Conservation (phyloP, 2,797 vertebrate genomes). For the Cynopterus sphinx region DNA sequence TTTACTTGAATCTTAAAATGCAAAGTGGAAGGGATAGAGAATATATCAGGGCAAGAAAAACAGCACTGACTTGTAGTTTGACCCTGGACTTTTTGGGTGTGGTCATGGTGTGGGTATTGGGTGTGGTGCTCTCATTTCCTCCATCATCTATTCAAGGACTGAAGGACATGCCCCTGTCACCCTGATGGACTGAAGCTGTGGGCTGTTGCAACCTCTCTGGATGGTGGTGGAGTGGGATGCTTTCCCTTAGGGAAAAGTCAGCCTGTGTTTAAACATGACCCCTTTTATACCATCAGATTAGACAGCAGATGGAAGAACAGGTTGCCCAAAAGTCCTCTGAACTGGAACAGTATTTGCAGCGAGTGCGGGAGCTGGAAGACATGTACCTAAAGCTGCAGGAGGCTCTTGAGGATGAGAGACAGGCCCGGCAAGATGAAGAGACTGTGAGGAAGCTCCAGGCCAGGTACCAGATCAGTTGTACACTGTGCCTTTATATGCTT, state of each 20-base stretch:
- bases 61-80: not conserved
- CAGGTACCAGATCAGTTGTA: constrained; percentile 83
- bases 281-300: constrained; percentile 87
- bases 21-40: not conserved
- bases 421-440: constrained; percentile 96
- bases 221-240: not conserved
- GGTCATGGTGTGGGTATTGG: not conserved
- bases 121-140: not conserved
- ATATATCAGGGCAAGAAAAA: not conserved
- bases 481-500: not conserved
- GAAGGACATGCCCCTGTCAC: not conserved
- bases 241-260: not conserved
- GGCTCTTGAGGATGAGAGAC: constrained; percentile 94
- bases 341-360: constrained; percentile 95
- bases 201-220: not conserved
- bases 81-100: not conserved
- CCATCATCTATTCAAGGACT: not conserved
- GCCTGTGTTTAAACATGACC: not conserved
- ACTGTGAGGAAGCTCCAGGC: constrained; percentile 93
- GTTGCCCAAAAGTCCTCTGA: constrained; percentile 97
- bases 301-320: constrained; percentile 96
- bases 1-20: not conserved
- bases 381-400: constrained; percentile 95
- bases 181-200: not conserved
- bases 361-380: constrained; percentile 94